Conservation (phyloP, 2,888 invertebrate genomes). For the Agrotis segetum region DNA sequence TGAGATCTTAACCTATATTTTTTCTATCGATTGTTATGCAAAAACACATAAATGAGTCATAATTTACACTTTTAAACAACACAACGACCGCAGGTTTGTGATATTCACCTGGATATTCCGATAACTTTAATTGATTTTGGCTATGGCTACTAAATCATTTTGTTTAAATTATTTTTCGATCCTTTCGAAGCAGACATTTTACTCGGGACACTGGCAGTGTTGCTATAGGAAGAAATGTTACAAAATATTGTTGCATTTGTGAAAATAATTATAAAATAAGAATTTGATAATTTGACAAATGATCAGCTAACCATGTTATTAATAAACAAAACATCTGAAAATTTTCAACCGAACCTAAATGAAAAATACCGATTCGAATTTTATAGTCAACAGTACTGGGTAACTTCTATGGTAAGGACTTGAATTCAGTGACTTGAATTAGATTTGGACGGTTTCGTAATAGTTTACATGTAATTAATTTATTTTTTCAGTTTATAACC, state of each 20-base stretch:
- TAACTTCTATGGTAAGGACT: not conserved
- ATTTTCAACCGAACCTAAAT: not conserved
- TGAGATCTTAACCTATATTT: conserved; percentile 90
- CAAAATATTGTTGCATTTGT: not conserved
- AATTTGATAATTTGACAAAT: not conserved
- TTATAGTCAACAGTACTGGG: not conserved
- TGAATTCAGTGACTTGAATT: not conserved
- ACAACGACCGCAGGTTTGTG: conserved; percentile 65
- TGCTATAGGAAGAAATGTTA: conserved; percentile 60
- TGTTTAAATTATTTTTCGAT: conserved; percentile 82
- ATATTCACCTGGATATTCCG: conserved; percentile 84
- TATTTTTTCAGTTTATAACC: conserved; percentile 8
- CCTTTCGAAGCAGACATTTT: conserved; percentile 89
- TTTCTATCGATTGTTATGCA: conserved; percentile 90
- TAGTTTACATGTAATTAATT: not conserved
- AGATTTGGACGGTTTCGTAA: not conserved
- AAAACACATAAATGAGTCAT: conserved; percentile 87
- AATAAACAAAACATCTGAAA: not conserved
- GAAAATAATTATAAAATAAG: not conserved
- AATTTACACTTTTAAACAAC: conserved; percentile 73
- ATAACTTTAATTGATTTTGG: conserved; percentile 75
- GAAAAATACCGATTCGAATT: not conserved
- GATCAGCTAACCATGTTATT: too few species aligned
- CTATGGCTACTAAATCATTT: conserved; percentile 79
- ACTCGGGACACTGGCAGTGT: conserved; percentile 75